phyloP scores from a whole-genome alignment of 2,888 invertebrate species.

The Pantelozetes paolii region DNA sequence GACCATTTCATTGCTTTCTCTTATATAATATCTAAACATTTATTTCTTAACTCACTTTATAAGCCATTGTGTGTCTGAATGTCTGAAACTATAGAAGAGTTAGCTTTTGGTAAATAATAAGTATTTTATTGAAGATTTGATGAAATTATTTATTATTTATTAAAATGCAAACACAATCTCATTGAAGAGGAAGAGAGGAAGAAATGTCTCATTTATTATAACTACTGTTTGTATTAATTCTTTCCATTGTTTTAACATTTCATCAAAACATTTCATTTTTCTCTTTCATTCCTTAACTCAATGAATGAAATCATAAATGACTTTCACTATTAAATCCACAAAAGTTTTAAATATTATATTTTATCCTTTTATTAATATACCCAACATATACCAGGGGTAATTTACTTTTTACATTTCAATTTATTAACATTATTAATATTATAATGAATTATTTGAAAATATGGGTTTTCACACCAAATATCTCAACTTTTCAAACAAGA shows the following conservation, averaged over 20 bases:
- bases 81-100: not conserved
- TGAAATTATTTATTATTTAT: slow-evolving; percentile 6
- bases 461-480: too few species aligned
- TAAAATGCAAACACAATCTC: not conserved
- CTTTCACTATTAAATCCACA: not conserved
- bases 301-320: not conserved
- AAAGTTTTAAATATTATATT: not conserved
- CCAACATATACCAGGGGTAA: too few species aligned
- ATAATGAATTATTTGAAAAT: too few species aligned
- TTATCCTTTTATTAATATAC: not conserved
- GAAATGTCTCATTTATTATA: not conserved
- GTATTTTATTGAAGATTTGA: not conserved
- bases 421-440: too few species aligned
- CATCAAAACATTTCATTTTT: not conserved
- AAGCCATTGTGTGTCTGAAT: slow-evolving; percentile 1
- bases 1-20: not conserved
- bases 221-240: not conserved
- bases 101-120: not conserved
- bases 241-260: not conserved
- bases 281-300: not conserved
- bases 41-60: not conserved
- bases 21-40: not conserved
- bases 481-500: too few species aligned
- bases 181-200: not conserved
- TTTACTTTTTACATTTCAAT: too few species aligned